Conservation (phyloP, 2,113 vertebrate genomes). For the Neopipo cinnamomea region DNA sequence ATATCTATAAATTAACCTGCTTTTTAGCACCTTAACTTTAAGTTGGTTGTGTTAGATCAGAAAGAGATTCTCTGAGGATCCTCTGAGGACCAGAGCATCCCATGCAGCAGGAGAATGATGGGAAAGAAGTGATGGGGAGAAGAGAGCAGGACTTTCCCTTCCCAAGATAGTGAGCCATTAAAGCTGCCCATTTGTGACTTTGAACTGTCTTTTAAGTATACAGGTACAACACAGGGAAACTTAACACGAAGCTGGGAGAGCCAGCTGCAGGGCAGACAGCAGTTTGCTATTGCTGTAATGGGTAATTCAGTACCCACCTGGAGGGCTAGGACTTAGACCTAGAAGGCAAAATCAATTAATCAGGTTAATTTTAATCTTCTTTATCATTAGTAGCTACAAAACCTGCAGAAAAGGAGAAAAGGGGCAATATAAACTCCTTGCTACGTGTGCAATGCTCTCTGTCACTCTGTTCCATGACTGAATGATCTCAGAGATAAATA, state of each 20-base stretch:
- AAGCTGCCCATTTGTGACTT: not conserved
- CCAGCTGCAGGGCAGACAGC: not conserved
- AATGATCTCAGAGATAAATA: not conserved
- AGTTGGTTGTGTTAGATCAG: not conserved
- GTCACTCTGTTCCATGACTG: not conserved
- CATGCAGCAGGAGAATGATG: not conserved
- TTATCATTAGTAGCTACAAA: not conserved
- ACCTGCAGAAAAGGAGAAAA: not conserved
- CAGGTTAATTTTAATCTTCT: not conserved
- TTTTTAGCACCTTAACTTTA: not conserved
- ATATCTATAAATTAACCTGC: not conserved
- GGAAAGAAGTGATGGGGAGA: not conserved
- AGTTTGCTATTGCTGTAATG: not conserved
- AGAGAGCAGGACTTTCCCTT: not conserved
- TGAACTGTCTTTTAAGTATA: not conserved
- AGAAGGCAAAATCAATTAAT: not conserved
- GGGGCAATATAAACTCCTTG: not conserved
- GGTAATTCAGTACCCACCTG: not conserved
- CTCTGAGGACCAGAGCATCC: not conserved
- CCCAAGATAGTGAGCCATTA: not conserved
- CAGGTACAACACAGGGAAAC: not conserved
- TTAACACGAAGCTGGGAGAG: not conserved
- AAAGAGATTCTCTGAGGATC: not conserved
- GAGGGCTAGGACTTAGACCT: not conserved
- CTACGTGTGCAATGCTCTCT: not conserved